Evolutionary conservation across 2,113 vertebrate genomes (phyloP), one percentile per base, ranked within the genome.

Genomic region (Eublepharis macularius): DNA sequence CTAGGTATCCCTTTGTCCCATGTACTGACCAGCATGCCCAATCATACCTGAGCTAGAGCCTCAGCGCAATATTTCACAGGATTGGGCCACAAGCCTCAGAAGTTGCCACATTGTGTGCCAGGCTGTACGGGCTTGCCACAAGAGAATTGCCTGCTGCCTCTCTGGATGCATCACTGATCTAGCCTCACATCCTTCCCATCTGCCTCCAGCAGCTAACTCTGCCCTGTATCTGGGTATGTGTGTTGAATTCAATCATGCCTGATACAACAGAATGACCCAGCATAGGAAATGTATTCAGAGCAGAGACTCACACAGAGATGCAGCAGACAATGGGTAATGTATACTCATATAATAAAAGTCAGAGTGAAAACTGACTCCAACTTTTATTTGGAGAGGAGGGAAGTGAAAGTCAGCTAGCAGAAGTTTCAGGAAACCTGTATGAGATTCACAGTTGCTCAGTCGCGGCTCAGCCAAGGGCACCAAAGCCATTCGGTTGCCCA

Each of bases 391-490:
- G 57, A 3, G 60, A 2, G 6, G 24, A 26, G 60, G 19, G 19
- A 6, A 24, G 26, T 63, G 60, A 63, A 26, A 63, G 9, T 63
- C 10, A 29, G 21, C 26, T 29, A 29, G 60, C 16, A 12, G 60
- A 69, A 78, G 11, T 43, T 41, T 54, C 17, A 36, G 34, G 69
- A 6, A 21, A 39, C 21, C 69, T 19, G 10, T 6, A 11, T 13
- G 3, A 16, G 21, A 19, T n/a, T 16, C 34, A 11, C 2, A 1
- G 5, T 11, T 6, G 2, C 66, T 47, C 17, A 32, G 47, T 68
- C 29, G 2, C 17, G 5, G n/a, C n/a, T 66, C 83, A 91, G 77
- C 83, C 90, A 84, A 86, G 87, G 91, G 90, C 88, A 21, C 91
- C 90, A 80, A 4, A 74, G n/a, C 80, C 90, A 86, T 90, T 88